A percentile compares a stretch with the other conserved stretches of the same genome.
Conservation (phyloP, 2,888 invertebrate species). For the Chymomyza procnemis region DNA sequence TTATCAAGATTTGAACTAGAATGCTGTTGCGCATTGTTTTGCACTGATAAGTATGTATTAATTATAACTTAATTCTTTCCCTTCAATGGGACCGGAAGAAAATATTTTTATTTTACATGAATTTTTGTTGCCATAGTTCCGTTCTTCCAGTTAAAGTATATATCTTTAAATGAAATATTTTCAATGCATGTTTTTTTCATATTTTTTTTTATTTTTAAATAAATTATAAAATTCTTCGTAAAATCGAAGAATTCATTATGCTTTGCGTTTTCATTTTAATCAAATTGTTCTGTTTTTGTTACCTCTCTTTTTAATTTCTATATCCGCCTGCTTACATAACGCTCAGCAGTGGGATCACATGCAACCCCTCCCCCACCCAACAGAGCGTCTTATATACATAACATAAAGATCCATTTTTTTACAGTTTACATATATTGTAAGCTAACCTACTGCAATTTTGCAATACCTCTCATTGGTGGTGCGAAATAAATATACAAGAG, state of each 20-base stretch:
- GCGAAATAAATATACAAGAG: slow-evolving; percentile 56
- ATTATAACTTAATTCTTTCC: too few species aligned
- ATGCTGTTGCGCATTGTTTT: too few species aligned
- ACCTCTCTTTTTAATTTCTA: slow-evolving; percentile 25
- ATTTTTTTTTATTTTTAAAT: slow-evolving; percentile 66
- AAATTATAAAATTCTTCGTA: slow-evolving; percentile 76
- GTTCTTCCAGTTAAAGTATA: too few species aligned
- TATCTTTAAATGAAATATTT: too few species aligned
- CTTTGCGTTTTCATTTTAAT: slow-evolving; percentile 25
- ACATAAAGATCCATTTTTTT: slow-evolving; percentile 38
- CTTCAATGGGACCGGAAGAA: too few species aligned
- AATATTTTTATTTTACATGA: too few species aligned
- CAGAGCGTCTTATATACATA: slow-evolving; percentile 48
- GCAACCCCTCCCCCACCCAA: neutral
- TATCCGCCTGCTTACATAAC: slow-evolving; percentile 4
- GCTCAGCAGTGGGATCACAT: neutral
- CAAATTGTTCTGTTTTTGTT: slow-evolving; percentile 2
- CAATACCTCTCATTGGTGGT: slow-evolving; percentile 21
- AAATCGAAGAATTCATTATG: slow-evolving; percentile 74
- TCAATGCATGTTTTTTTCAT: neutral
- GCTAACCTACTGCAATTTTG: neutral
- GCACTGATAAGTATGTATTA: too few species aligned
- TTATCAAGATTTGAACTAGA: too few species aligned
- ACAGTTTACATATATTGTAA: slow-evolving; percentile 23
- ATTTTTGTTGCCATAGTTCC: too few species aligned